These are phyloP conservation scores for Mobula birostris DNA, from an alignment of 2,113 vertebrate species.

Conservation along the genomic window DNA sequence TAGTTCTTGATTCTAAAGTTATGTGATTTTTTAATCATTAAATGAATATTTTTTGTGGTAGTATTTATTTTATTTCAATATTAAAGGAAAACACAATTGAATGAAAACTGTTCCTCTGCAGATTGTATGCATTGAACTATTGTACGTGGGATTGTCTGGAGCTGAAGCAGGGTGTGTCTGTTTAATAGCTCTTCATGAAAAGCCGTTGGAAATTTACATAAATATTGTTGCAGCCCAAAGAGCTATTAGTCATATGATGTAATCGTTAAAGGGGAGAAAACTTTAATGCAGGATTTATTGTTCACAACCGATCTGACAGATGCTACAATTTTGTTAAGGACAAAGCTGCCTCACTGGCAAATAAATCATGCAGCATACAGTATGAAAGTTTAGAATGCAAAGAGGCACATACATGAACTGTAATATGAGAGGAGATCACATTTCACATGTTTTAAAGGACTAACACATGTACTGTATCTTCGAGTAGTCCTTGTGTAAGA, in stretches of 20 bases:
- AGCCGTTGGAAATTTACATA: too few relatives aligned
- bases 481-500: background rate
- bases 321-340: background rate
- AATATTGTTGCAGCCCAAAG: too few relatives aligned
- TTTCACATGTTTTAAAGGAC: background rate
- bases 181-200: too few relatives aligned
- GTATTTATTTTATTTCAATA: background rate
- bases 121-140: too few relatives aligned
- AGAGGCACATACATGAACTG: background rate
- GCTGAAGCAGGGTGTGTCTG: too few relatives aligned
- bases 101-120: too few relatives aligned
- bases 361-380: background rate
- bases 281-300: too few relatives aligned
- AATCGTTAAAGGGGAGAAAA: too few relatives aligned
- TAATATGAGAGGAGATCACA: background rate
- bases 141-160: too few relatives aligned
- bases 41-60: background rate
- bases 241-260: too few relatives aligned
- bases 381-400: background rate
- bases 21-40: background rate
- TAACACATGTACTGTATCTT: background rate
- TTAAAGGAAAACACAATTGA: background rate
- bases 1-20: background rate
- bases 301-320: too few relatives aligned
- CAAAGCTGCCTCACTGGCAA: background rate